Conservation (phyloP, 2,113 vertebrate genomes). For the Microcebus jonahi region DNA sequence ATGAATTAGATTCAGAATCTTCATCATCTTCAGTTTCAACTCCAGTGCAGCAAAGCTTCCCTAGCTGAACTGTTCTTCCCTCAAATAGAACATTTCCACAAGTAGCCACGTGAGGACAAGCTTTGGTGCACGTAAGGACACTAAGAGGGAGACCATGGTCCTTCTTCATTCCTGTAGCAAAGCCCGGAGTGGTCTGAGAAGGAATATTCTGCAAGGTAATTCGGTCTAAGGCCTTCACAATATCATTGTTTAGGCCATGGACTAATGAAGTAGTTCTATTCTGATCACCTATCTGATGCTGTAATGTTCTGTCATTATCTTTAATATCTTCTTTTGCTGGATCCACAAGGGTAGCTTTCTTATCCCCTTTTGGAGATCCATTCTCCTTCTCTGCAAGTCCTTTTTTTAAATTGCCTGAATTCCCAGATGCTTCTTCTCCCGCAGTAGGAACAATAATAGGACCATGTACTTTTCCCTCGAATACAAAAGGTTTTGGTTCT, state of each 20-base stretch:
- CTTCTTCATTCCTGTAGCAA: constrained; percentile 70
- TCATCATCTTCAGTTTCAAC: constrained; percentile 91
- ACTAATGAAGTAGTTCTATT: constrained; percentile 69
- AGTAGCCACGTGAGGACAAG: constrained; percentile 80
- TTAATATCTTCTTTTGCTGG: constrained; percentile 84
- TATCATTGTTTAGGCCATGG: constrained; percentile 86
- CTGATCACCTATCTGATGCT: constrained; percentile 75
- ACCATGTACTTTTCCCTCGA: constrained; percentile 80
- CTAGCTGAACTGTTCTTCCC: constrained; percentile 85
- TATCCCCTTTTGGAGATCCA: constrained; percentile 71
- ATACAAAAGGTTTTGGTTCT: constrained; percentile 85
- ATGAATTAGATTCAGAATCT: constrained; percentile 85
- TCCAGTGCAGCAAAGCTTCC: constrained; percentile 88
- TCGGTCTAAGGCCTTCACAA: constrained; percentile 89
- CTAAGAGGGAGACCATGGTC: constrained; percentile 76
- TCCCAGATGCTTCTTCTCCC: constrained; percentile 80
- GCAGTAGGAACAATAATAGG: constrained; percentile 95
- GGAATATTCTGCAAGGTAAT: constrained; percentile 84
- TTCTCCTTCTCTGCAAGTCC: constrained; percentile 75
- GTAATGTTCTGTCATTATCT: constrained; percentile 70
- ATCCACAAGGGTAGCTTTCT: constrained; percentile 81
- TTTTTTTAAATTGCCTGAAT: constrained; percentile 68
- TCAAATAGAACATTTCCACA: constrained; percentile 86
- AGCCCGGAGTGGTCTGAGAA: constrained; percentile 72
- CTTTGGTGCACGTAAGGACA: constrained; percentile 77